Evolutionary conservation across 2,797 vertebrate species (phyloP).

Genomic region (Orientallactaga sibirica): DNA sequence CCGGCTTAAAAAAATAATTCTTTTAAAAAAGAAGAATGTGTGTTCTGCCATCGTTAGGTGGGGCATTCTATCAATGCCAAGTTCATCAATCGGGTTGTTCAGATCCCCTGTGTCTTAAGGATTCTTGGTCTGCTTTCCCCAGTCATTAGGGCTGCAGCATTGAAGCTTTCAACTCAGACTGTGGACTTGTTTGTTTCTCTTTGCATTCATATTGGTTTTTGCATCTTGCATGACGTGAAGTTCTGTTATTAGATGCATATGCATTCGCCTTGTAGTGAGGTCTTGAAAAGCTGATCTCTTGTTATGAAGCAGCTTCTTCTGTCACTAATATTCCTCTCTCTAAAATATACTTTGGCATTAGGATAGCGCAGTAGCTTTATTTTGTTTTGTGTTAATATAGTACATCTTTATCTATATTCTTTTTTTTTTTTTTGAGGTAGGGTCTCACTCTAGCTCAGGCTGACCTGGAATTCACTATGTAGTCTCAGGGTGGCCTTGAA

Average conservation of each 20-base stretch:
- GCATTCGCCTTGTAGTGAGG: not conserved
- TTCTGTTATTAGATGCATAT: not conserved
- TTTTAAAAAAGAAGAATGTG: not conserved
- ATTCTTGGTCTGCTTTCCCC: not conserved
- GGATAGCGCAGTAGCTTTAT: not conserved
- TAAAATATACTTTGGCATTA: not conserved
- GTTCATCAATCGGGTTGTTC: not conserved
- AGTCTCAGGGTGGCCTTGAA: too few species aligned
- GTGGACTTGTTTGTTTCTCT: not conserved
- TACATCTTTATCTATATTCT: not conserved
- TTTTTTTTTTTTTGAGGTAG: too few species aligned
- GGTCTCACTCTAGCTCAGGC: too few species aligned
- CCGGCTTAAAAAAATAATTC: too few species aligned
- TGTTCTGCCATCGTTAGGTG: not conserved
- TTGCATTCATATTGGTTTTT: not conserved
- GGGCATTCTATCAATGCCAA: not conserved
- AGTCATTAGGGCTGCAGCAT: not conserved
- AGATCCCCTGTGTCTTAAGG: too few species aligned
- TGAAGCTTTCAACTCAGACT: not conserved
- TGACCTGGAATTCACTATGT: too few species aligned
- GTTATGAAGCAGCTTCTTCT: not conserved
- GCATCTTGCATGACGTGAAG: not conserved
- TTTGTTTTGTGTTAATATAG: not conserved
- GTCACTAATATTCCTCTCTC: not conserved
- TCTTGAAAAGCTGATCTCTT: not conserved